A percentile compares a stretch with the other conserved stretches of the same genome.
Conservation (phyloP, 23 tunicate genomes). For the Halocynthia roretzi region DNA sequence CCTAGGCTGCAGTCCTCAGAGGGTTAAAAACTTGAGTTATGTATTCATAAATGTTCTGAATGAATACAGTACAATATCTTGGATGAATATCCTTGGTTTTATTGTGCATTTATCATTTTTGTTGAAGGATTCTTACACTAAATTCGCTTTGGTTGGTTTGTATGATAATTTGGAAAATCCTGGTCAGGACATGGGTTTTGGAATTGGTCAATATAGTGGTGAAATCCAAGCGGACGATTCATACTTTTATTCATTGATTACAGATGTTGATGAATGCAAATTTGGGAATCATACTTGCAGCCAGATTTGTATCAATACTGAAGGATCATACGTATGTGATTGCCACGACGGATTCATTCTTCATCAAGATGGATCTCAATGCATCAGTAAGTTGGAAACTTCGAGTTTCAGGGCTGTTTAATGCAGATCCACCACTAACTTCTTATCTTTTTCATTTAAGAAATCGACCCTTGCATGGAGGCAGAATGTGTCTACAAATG, state of each 20-base stretch:
- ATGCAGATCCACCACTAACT: not conserved
- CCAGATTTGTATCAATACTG: constrained; percentile 60
- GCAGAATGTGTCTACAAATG: constrained; percentile 7
- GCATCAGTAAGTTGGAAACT: constrained; percentile 26
- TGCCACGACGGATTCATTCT: constrained; percentile 53
- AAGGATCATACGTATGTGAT: constrained; percentile 42
- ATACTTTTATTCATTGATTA: not conserved
- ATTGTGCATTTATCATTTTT: no score
- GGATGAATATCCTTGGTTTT: no score
- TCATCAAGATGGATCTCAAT: constrained; percentile 33
- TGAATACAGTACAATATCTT: no score
- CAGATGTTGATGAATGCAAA: constrained; percentile 60
- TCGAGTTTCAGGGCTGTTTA: not conserved
- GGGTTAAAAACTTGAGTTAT: no score
- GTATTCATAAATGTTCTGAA: no score
- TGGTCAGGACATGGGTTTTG: no score
- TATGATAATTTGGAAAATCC: no score
- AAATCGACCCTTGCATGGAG: not conserved
- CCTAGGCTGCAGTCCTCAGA: no score
- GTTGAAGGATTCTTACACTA: no score
- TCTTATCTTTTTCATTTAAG: not conserved
- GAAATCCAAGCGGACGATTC: no score
- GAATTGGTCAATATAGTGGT: no score
- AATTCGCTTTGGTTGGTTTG: no score
- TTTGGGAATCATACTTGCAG: constrained; percentile 33